Evolutionary conservation across 2,113 vertebrate species (phyloP).

Genomic region (human (Homo sapiens)): DNA sequence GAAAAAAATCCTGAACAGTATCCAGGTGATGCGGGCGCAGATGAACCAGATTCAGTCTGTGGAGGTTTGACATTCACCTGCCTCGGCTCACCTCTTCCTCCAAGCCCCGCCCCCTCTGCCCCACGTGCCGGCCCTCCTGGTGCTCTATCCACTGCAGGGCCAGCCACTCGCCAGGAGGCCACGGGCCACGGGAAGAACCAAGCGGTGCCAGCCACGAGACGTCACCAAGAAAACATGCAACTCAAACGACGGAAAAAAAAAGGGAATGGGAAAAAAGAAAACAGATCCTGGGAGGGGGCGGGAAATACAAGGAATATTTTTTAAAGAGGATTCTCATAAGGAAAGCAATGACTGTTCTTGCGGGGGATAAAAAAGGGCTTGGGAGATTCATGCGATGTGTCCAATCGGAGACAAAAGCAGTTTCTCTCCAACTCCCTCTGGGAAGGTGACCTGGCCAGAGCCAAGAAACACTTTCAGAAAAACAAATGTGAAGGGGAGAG

Average conservation of each 20-base stretch:
- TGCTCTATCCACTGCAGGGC: constrained; percentile 74
- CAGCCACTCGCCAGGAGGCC: constrained; percentile 80
- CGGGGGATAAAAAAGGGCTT: constrained; percentile 78
- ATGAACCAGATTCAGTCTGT: constrained; percentile 99
- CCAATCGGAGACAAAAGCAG: constrained; percentile 74
- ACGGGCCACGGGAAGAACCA: constrained; percentile 75
- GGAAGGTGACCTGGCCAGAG: constrained; percentile 76
- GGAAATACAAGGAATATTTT: constrained; percentile 77
- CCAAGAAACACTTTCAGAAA: constrained; percentile 75
- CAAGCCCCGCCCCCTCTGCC: constrained; percentile 79
- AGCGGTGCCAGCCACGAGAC: constrained; percentile 55
- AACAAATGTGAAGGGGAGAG: constrained; percentile 66
- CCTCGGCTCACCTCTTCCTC: constrained; percentile 75
- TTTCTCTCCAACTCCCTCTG: constrained; percentile 78
- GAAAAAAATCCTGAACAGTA: constrained; percentile 98
- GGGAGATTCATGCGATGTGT: constrained; percentile 70
- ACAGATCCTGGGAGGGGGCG: constrained; percentile 67
- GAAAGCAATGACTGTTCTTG: constrained; percentile 77
- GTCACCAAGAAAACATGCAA: constrained; percentile 71
- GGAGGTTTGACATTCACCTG: constrained; percentile 91
- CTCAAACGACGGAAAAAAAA: constrained; percentile 77
- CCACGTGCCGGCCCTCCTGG: constrained; percentile 63
- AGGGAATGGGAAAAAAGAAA: constrained; percentile 70
- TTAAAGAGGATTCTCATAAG: constrained; percentile 80
- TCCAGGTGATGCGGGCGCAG: constrained; percentile 98